Base-by-base conservation (phyloP, 1,140 invertebrate species). In the Bombus impatiens region DNA sequence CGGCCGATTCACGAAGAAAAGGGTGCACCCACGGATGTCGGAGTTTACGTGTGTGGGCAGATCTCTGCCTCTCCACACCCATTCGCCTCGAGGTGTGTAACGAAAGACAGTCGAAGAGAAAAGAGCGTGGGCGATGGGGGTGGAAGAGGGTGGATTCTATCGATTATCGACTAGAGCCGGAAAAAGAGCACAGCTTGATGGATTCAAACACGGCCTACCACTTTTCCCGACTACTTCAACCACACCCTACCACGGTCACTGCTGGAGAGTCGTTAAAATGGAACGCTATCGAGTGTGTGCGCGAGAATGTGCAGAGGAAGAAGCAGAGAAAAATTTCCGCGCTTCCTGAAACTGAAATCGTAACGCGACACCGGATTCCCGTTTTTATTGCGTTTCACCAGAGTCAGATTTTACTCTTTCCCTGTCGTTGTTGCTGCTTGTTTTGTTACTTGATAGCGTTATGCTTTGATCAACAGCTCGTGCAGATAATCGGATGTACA, bases 181-280 rank as follows among this genome's bases (percentile, higher is more conserved):
- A 89, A 91, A 91, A 91, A 91, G 89, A 90, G 84, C 87, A 87
- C 79, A 74, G 89, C 90, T 90, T 87, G 89, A 91, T 90, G 89
- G 90, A 91, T 90, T 91, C 89, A 89, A 89, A 90, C 90, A 91
- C 87, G 87, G 89, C 87, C 90, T 89, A 90, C 90, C 87, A 91
- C 89, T 91, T 89, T 88, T 84, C 77, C 86, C 78, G 82, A 75
- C 70, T 79, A 72, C 79, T 77, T 70, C 80, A 87, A 91, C 89
- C 89, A 88, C 90, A 90, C 89, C 89, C 89, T 84, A 76, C 87
- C 86, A 62, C 86, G 89, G 72, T 67, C 83, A 88, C 89, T 40
- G 57, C 62, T 78, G 15, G 78, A 87, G 83, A 90, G 82, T 90
- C 86, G 89, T 88, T 88, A 90, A 90, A 90, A 89, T 79, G 82